Evolutionary conservation across 2,113 vertebrate genomes (phyloP).

Genomic region (Oncorhynchus nerka): DNA sequence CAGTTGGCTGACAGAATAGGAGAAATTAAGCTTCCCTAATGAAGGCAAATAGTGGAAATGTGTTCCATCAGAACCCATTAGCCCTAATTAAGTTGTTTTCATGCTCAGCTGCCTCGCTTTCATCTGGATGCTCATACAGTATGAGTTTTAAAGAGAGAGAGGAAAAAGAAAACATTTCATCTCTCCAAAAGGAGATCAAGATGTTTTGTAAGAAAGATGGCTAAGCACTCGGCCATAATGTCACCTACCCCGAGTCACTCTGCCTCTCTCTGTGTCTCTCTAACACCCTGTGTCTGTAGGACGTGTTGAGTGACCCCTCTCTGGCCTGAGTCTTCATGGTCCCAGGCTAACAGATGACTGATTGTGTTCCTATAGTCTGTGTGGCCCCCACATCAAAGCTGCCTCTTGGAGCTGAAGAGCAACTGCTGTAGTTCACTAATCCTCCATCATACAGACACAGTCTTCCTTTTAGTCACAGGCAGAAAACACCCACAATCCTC

Average conservation of each 20-base stretch:
- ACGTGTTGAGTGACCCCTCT: constrained; percentile 48
- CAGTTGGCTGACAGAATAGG: constrained; percentile 63
- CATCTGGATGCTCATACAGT: constrained; percentile 67
- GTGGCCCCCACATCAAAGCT: constrained; percentile 74
- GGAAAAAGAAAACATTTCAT: background rate
- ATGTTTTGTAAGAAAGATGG: background rate
- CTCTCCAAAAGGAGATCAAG: background rate
- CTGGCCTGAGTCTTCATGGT: constrained; percentile 54
- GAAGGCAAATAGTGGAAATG: constrained; percentile 75
- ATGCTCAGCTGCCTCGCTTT: constrained; percentile 70
- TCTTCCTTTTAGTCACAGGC: constrained; percentile 52
- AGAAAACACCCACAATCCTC: constrained; percentile 55
- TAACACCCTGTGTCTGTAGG: constrained; percentile 25
- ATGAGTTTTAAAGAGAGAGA: constrained; percentile 39
- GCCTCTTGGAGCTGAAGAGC: constrained; percentile 69
- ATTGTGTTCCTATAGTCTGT: constrained; percentile 76
- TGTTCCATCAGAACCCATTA: constrained; percentile 77
- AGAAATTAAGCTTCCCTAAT: constrained; percentile 72
- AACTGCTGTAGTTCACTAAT: constrained; percentile 44
- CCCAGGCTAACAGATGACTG: constrained; percentile 77
- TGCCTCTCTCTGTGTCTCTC: background rate
- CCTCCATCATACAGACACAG: constrained; percentile 36
- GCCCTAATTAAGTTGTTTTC: constrained; percentile 77
- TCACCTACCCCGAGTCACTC: background rate
- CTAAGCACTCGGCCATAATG: background rate